Base-by-base conservation (phyloP, 1,140 invertebrate species). In the Leptopilina boulardi region DNA sequence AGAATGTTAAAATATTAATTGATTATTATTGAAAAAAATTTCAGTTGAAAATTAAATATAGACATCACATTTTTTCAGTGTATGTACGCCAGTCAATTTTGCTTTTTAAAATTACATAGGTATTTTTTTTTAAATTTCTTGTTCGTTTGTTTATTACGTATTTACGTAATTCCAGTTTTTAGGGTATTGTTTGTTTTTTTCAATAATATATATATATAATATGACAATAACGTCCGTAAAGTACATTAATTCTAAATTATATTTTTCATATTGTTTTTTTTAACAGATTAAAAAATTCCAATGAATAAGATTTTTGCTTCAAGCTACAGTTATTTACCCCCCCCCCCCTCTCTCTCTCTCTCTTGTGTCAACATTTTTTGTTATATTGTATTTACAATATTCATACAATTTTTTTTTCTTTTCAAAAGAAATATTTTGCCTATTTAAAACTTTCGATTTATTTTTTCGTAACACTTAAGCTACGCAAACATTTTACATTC, bases 401-500 rank as follows among this genome's bases (percentile, higher is more conserved):
- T 30, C 19, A 47, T 73, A 30, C 21, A 59, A n/a, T n/a, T n/a
- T n/a, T n/a, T 38, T 38, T 23, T 59, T 59, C 21, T 21, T 59
- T 59, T 23, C 19, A 59, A 59, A 59, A 13, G 21, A 13, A 59
- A 9, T 3, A 13, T 23, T 59, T 59, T 23, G 10, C 21, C 21
- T 59, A 59, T 59, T 59, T 23, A 9, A 59, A 59, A 59, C 47
- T 51, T 51, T 54, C 51, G 26, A 71, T 73, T 76, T 47, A 70
- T 78, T 30, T 47, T 73, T 54, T 74, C 71, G 66, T 82, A 87
- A 85, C 81, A 81, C 80, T 87, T 87, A 87, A 75, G 71, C 80
- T 85, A 83, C 81, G 80, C 81, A 80, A 78, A 85, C 87, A 86
- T 87, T 88, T 84, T 86, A 87, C 85, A 86, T 80, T 84, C 78